Evolutionary conservation across 2,113 vertebrate species (phyloP).

Genomic region (Amphilophus citrinellus): DNA sequence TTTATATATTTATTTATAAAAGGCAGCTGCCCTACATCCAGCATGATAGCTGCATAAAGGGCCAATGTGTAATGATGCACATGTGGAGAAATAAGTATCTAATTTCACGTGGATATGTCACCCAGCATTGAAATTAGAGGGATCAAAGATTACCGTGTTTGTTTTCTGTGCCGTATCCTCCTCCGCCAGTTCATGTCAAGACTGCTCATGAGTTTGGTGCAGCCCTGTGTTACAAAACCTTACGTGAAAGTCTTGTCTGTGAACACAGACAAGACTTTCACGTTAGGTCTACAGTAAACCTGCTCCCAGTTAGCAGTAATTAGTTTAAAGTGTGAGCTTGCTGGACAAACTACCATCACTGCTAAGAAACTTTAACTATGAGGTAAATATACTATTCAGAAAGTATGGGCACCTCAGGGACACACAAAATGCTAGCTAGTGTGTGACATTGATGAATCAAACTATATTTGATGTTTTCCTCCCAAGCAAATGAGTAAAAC

Average conservation of each 20-base stretch:
- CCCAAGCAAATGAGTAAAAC: not conserved
- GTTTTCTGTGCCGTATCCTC: constrained; percentile 33
- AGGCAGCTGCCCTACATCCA: constrained; percentile 55
- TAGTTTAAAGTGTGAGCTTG: not conserved
- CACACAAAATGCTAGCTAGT: not conserved
- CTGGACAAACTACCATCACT: not conserved
- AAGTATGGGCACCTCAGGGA: not conserved
- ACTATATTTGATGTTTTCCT: not conserved
- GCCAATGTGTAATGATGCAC: constrained; percentile 28
- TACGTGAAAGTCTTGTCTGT: no score
- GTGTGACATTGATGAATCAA: not conserved
- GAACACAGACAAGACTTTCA: not conserved
- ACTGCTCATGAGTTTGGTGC: constrained; percentile 20
- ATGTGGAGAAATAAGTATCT: constrained; percentile 44
- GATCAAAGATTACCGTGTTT: constrained; percentile 42
- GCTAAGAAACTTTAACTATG: not conserved
- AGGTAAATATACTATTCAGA: not conserved
- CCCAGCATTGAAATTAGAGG: not conserved
- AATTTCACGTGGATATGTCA: constrained; percentile 44
- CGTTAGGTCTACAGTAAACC: not conserved
- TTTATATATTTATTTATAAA: constrained; percentile 24
- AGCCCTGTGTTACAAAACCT: constrained; percentile 6
- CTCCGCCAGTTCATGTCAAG: constrained; percentile 15
- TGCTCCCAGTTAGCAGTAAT: not conserved
- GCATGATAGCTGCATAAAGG: constrained; percentile 21